Conservation (phyloP, 2,113 vertebrate genomes). For the Mohoua ochrocephala region DNA sequence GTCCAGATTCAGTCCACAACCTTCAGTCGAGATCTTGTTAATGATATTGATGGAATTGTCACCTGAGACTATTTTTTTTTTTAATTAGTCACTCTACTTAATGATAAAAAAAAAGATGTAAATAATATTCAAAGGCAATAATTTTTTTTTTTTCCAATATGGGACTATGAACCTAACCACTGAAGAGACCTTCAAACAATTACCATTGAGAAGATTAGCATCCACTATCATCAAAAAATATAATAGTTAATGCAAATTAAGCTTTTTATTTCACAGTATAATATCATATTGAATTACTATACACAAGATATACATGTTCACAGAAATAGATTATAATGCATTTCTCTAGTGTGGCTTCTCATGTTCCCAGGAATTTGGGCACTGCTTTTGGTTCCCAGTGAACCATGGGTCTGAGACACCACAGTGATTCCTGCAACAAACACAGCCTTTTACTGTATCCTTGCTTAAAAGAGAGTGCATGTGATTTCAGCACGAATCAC, state of each 20-base stretch:
- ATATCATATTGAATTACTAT: background rate
- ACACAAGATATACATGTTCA: background rate
- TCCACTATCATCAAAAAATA: background rate
- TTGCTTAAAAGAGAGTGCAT: background rate
- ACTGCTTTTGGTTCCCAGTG: background rate
- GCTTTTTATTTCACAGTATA: background rate
- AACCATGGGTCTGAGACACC: background rate
- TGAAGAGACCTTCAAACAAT: background rate
- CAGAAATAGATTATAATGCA: background rate
- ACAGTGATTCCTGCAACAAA: background rate
- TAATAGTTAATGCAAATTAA: background rate
- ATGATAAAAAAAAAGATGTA: background rate
- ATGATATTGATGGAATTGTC: background rate
- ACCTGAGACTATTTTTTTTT: background rate
- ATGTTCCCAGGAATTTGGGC: background rate
- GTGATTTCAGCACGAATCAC: background rate
- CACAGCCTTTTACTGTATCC: background rate
- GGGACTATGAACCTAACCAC: background rate
- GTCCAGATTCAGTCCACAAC: background rate
- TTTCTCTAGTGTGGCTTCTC: background rate
- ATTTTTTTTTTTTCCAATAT: background rate
- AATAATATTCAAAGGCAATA: background rate
- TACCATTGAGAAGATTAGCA: background rate
- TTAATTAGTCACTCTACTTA: background rate
- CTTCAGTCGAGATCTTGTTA: background rate